Evolutionary conservation across 2,888 invertebrate species (phyloP).

Genomic region (Eretmocerus hayati): DNA sequence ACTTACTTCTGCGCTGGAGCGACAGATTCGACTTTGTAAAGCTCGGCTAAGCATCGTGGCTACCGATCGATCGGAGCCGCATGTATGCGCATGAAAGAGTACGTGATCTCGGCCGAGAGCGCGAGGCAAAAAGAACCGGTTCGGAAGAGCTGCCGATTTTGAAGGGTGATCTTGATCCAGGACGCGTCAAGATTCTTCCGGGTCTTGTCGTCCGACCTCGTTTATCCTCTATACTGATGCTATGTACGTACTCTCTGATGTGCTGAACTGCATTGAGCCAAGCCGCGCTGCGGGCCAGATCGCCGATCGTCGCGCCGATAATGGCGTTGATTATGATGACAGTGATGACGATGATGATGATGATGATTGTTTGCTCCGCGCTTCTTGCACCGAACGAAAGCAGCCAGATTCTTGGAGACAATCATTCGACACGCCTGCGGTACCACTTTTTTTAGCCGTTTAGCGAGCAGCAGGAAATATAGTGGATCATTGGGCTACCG

Average conservation of each 20-base stretch:
- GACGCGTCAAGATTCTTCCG: conserved; percentile 16
- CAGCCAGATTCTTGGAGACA: conserved; percentile 13
- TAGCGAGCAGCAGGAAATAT: background rate
- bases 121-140: conserved; percentile 20
- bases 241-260: no score
- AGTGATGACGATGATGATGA: no score
- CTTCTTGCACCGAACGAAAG: background rate
- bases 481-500: background rate
- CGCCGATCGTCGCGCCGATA: background rate
- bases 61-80: no score
- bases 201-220: conserved; percentile 7
- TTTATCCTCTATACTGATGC: no score
- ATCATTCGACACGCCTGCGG: conserved; percentile 13
- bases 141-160: conserved; percentile 21
- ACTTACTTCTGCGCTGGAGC: no score
- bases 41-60: no score
- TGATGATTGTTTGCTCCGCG: background rate
- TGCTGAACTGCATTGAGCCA: no score
- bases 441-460: conserved; percentile 1
- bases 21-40: no score
- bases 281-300: no score
- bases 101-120: background rate
- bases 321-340: no score
- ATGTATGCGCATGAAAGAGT: background rate
- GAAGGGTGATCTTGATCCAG: conserved; percentile 17